Evolutionary conservation across 2,113 vertebrate species (phyloP).

Genomic region (Callorhinus ursinus): DNA sequence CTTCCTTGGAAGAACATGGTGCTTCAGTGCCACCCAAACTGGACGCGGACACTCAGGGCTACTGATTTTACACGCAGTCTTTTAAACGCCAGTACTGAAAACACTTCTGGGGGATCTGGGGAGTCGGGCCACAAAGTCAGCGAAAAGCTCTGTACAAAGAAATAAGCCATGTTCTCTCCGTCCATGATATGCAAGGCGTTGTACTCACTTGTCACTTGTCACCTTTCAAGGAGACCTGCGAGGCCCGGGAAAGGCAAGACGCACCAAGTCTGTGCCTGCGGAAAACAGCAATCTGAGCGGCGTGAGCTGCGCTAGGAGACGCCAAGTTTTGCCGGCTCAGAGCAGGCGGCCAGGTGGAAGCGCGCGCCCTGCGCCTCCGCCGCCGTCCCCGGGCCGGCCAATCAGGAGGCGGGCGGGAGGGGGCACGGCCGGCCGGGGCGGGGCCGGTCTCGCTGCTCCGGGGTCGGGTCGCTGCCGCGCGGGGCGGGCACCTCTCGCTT

Average conservation of each 20-base stretch:
- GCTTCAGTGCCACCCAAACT: neutral
- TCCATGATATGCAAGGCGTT: neutral
- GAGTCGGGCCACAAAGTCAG: neutral
- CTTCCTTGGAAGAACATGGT: neutral
- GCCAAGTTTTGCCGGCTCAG: rapidly evolving
- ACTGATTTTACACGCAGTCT: neutral
- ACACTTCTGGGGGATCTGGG: neutral
- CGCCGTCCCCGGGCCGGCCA: rapidly evolving
- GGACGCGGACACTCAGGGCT: neutral
- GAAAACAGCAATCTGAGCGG: rapidly evolving
- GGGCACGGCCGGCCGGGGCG: neutral
- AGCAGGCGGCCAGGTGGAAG: neutral
- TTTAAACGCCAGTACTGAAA: neutral
- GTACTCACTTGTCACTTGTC: neutral
- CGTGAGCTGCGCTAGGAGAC: rapidly evolving
- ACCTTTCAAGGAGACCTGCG: neutral
- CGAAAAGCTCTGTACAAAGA: neutral
- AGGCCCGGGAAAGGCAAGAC: rapidly evolving
- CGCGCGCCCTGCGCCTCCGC: rapidly evolving
- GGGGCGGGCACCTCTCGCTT: rapidly evolving
- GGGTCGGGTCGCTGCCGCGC: rapidly evolving
- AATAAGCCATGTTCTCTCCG: neutral
- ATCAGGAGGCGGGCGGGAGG: neutral
- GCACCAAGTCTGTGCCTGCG: rapidly evolving
- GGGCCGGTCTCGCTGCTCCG: rapidly evolving